A percentile compares a stretch with the other conserved stretches of the same genome.
These are phyloP conservation scores for Diplazon laetatorius DNA, from an alignment of 2,888 invertebrate genomes.

Conservation along the genomic window DNA sequence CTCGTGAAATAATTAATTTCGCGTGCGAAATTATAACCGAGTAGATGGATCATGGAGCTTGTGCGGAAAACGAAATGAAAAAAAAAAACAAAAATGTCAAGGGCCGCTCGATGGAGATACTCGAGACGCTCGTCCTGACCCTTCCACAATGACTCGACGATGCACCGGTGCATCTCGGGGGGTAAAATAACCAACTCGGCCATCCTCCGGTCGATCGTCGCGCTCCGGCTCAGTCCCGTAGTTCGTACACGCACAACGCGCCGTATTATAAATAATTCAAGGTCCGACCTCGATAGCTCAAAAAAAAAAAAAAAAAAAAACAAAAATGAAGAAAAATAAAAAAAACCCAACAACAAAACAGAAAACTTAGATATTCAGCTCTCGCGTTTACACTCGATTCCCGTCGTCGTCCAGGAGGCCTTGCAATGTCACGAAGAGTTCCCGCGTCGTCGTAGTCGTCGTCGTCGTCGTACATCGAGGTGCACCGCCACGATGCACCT, in stretches of 20 bases:
- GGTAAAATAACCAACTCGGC: neutral
- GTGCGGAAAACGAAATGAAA: too few species aligned
- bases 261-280: conserved; percentile 69
- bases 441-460: too few species aligned
- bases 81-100: too few species aligned
- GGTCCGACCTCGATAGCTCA: conserved; percentile 50
- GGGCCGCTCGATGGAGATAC: too few species aligned
- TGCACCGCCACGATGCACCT: too few species aligned
- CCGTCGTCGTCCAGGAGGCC: conserved; percentile 52
- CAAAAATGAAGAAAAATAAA: conserved; percentile 20
- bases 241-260: conserved; percentile 5
- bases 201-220: neutral
- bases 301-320: conserved; percentile 10
- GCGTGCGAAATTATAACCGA: too few species aligned
- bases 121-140: too few species aligned
- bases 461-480: too few species aligned
- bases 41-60: too few species aligned
- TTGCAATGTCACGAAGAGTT: conserved; percentile 70
- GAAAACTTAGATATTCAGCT: conserved; percentile 62
- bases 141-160: too few species aligned
- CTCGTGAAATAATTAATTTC: too few species aligned
- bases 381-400: conserved; percentile 49
- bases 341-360: conserved; percentile 5
- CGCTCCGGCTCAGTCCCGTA: conserved; percentile 38
- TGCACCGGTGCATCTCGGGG: too few species aligned